Evolutionary conservation across 2,113 vertebrate genomes (phyloP).

Genomic region (Silurus asotus): DNA sequence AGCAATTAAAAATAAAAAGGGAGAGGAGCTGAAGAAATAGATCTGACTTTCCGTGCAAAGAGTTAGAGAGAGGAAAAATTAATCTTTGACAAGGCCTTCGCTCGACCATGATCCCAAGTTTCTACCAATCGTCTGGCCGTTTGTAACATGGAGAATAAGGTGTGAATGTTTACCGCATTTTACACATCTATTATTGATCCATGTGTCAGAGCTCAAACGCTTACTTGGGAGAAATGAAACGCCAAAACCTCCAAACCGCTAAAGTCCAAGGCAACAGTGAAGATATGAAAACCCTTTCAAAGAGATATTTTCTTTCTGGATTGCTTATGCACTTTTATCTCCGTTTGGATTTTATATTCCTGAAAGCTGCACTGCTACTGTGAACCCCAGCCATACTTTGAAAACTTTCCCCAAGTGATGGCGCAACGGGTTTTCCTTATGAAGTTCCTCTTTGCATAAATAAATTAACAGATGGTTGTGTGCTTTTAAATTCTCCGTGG

Average conservation of each 20-base stretch:
- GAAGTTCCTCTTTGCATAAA: constrained; percentile 38
- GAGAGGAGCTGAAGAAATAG: constrained; percentile 9
- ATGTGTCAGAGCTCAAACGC: constrained; percentile 1
- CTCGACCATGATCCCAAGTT: neutral
- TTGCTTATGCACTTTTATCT: constrained; percentile 13
- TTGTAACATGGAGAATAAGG: constrained; percentile 1
- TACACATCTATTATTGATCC: constrained; percentile 16
- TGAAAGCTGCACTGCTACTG: neutral
- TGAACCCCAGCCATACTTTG: constrained; percentile 3
- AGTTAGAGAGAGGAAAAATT: neutral
- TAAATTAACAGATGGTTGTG: constrained; percentile 21
- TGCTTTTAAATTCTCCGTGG: constrained; percentile 11
- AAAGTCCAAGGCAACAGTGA: neutral
- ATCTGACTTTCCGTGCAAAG: neutral
- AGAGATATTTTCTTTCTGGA: neutral
- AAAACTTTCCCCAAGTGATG: constrained; percentile 35
- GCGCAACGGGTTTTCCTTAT: constrained; percentile 5
- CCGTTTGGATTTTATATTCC: constrained; percentile 1
- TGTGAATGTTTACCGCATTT: neutral
- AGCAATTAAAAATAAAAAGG: constrained; percentile 15
- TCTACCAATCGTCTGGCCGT: neutral
- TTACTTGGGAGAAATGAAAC: neutral
- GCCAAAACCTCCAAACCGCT: neutral
- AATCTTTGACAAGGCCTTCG: neutral
- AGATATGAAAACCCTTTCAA: neutral